These are phyloP conservation scores for Caretta caretta DNA, from an alignment of 2,113 vertebrate species.

Conservation along the genomic window DNA sequence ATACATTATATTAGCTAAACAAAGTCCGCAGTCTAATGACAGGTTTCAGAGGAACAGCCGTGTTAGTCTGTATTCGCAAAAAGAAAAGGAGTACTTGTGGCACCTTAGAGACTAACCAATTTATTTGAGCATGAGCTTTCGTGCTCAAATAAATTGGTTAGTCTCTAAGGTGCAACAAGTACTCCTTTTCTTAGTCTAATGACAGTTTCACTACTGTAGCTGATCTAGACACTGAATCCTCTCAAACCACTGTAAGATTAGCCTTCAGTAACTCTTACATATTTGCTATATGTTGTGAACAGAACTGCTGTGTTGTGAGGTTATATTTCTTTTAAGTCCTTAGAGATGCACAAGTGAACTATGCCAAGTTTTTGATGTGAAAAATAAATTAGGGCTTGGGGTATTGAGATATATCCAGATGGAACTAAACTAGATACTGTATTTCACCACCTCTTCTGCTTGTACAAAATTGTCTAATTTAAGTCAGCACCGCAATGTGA, in stretches of 20 bases:
- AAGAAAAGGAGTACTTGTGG: too few species aligned
- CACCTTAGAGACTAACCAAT: too few species aligned
- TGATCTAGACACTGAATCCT: not conserved
- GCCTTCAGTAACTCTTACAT: not conserved
- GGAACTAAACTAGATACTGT: not conserved
- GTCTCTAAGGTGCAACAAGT: too few species aligned
- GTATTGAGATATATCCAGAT: constrained; percentile 21
- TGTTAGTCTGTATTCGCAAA: too few species aligned
- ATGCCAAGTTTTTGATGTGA: not conserved
- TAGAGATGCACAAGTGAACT: constrained; percentile 9
- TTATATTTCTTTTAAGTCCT: constrained; percentile 4
- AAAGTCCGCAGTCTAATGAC: not conserved
- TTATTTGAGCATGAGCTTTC: too few species aligned
- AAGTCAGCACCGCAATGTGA: constrained; percentile 13
- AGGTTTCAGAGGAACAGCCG: too few species aligned
- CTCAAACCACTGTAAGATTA: not conserved
- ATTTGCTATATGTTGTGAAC: not conserved
- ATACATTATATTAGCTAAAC: not conserved
- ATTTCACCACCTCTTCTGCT: constrained; percentile 19
- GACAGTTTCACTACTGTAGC: not conserved
- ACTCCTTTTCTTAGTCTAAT: too few species aligned
- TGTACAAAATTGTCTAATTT: constrained; percentile 26
- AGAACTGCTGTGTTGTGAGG: constrained; percentile 15
- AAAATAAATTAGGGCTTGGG: constrained; percentile 2
- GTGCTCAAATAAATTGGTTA: too few species aligned